A percentile compares a stretch with the other conserved stretches of the same genome.
phyloP scores from a whole-genome alignment of 2,888 invertebrate species.

The Tenthredo mesomela region DNA sequence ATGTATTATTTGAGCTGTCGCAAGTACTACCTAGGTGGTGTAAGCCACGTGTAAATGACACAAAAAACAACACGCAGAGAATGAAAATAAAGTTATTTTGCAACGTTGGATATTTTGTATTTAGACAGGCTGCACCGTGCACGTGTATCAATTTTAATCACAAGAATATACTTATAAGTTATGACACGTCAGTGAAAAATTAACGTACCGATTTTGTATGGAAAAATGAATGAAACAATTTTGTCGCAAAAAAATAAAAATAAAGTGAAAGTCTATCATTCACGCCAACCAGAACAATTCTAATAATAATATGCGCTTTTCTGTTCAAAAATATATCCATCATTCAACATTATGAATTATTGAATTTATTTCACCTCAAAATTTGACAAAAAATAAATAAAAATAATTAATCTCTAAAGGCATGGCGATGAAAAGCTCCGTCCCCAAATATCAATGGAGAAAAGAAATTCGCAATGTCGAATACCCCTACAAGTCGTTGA shows the following conservation, averaged over 20 bases:
- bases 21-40: neutral
- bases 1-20: conserved; percentile 41
- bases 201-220: neutral
- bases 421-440: neutral
- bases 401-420: neutral
- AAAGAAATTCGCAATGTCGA: neutral
- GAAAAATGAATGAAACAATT: neutral
- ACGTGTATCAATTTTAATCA: neutral
- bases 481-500: neutral
- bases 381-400: neutral
- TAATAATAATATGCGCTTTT: too few species aligned
- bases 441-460: neutral
- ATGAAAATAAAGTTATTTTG: conserved; percentile 15
- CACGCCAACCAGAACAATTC: too few species aligned
- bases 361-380: neutral
- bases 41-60: conserved; percentile 18
- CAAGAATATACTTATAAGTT: neutral
- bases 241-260: neutral
- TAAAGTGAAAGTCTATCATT: too few species aligned
- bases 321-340: too few species aligned
- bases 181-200: neutral
- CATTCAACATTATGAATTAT: too few species aligned
- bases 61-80: neutral
- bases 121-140: neutral
- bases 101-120: conserved; percentile 35